Conservation (phyloP, 2,797 vertebrate genomes). For the Thalassophryne amazonica region DNA sequence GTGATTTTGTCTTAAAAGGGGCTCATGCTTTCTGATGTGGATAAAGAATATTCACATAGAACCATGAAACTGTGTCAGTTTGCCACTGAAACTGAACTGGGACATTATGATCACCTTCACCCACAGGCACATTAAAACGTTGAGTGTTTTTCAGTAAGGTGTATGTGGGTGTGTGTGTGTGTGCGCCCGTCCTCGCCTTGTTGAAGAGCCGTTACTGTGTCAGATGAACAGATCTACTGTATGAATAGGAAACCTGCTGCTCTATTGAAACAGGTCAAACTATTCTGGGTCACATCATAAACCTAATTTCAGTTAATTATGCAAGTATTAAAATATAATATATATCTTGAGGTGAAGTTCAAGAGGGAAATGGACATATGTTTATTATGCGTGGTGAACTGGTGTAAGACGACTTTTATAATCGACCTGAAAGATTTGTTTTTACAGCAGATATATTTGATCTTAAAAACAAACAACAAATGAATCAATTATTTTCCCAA, state of each 20-base stretch:
- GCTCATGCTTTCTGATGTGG: slow-evolving; percentile 21
- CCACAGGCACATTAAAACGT: neutral
- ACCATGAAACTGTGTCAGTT: slow-evolving; percentile 1
- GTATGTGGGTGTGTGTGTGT: slow-evolving; percentile 9
- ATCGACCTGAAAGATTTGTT: no score
- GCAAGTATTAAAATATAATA: no score
- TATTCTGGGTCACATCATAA: slow-evolving; percentile 26
- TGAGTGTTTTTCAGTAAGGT: no score
- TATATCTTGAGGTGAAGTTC: no score
- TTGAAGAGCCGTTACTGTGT: neutral
- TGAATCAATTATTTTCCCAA: no score
- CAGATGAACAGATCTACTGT: slow-evolving; percentile 4
- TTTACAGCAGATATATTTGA: no score
- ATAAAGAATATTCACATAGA: slow-evolving; percentile 6
- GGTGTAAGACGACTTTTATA: no score
- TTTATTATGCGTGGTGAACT: no score
- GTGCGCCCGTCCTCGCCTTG: slow-evolving; percentile 6
- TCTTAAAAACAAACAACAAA: no score
- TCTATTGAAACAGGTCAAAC: slow-evolving; percentile 35
- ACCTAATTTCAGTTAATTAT: slow-evolving; percentile 8
- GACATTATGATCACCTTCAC: neutral
- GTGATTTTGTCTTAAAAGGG: slow-evolving; percentile 23
- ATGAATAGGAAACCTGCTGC: slow-evolving; percentile 26
- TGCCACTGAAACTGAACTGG: slow-evolving; percentile 3
- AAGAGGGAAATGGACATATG: no score